phyloP scores from a whole-genome alignment of 1,140 invertebrate genomes.

The Lutraria rhynchaena region DNA sequence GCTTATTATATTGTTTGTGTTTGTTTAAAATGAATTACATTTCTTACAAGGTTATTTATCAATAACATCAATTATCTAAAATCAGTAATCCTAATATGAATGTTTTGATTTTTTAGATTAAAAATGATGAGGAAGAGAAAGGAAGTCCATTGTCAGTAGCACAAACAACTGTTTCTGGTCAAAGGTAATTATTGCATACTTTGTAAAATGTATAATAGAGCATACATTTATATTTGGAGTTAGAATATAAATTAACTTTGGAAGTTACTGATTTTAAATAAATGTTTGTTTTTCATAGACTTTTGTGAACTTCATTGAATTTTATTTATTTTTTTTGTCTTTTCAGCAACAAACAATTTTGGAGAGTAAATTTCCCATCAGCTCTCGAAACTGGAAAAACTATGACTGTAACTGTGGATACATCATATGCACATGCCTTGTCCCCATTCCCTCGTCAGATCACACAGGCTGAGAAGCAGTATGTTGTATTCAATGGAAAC shows the following conservation, averaged over 20 bases:
- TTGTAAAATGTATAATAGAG: no score
- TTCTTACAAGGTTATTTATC: no score
- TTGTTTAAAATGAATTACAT: no score
- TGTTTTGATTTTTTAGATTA: conserved; percentile 71
- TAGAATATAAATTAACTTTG: no score
- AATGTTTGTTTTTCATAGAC: no score
- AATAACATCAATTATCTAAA: no score
- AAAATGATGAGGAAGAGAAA: conserved; percentile 69
- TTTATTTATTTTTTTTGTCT: no score
- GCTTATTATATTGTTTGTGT: no score
- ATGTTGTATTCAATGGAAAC: conserved; percentile 93
- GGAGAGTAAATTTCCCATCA: conserved; percentile 75
- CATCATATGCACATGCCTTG: conserved; percentile 89
- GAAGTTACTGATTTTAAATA: no score
- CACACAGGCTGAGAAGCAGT: conserved; percentile 95
- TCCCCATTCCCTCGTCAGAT: conserved; percentile 93
- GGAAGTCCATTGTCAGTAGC: conserved; percentile 83
- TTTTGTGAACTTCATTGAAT: no score
- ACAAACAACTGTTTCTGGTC: conserved; percentile 83
- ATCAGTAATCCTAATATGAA: no score
- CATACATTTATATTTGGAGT: no score
- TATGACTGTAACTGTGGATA: conserved; percentile 87
- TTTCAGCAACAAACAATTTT: conserved; percentile 75
- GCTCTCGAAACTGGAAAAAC: conserved; percentile 77
- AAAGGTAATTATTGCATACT: conserved; percentile 65